phyloP scores from a whole-genome alignment of 2,888 invertebrate species.

The Heteromyza rotundicornis region DNA sequence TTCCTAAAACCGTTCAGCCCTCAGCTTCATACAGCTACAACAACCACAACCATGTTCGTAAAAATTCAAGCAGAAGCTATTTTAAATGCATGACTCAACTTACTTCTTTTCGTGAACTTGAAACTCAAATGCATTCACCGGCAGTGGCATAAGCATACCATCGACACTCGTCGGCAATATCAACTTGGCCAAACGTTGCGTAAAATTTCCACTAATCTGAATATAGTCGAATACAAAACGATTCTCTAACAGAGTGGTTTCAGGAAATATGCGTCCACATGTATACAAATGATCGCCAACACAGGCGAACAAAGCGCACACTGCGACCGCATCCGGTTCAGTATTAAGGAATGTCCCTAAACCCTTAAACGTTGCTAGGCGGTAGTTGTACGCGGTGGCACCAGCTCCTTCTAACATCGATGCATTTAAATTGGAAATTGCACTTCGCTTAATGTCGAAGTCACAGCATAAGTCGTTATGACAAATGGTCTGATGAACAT shows the following conservation, averaged over 20 bases:
- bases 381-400: not conserved
- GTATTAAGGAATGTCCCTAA: slow-evolving; percentile 11
- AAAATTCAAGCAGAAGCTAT: no score
- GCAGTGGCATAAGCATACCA: slow-evolving; percentile 10
- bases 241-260: not conserved
- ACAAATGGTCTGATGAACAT: not conserved
- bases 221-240: not conserved
- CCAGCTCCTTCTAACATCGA: not conserved
- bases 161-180: slow-evolving; percentile 2
- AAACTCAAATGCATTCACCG: not conserved
- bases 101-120: not conserved
- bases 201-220: not conserved
- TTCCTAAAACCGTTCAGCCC: no score
- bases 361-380: slow-evolving; percentile 1
- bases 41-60: no score
- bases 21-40: no score
- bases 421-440: not conserved
- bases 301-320: slow-evolving; percentile 11
- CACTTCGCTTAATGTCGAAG: not conserved
- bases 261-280: slow-evolving; percentile 7
- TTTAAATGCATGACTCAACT: not conserved
- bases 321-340: slow-evolving; percentile 6
- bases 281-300: slow-evolving; percentile 3
- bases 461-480: slow-evolving; percentile 12
- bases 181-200: not conserved